Conservation (phyloP, 1,140 invertebrate genomes). For the Megalonaias nervosa region DNA sequence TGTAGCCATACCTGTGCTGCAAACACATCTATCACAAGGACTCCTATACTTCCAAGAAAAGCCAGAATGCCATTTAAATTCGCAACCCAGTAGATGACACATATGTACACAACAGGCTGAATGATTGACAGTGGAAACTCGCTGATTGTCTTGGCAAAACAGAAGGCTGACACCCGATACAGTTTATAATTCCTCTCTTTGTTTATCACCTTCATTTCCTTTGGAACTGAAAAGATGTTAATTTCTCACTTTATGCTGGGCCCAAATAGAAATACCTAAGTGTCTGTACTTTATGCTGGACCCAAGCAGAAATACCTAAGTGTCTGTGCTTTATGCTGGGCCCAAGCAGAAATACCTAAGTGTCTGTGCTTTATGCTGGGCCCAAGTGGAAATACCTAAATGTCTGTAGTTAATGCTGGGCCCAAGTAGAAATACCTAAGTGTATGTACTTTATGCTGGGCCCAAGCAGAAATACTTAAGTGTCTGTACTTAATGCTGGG, state of each 20-base stretch:
- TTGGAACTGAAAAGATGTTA: constrained; percentile 37
- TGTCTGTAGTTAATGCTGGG: too few species aligned
- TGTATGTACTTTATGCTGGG: too few species aligned
- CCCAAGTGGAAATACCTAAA: background rate
- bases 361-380: too few species aligned
- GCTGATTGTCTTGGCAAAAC: constrained; percentile 44
- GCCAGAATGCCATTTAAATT: constrained; percentile 41
- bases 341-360: background rate
- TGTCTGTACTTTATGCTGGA: too few species aligned
- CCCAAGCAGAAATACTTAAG: too few species aligned
- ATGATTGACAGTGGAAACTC: constrained; percentile 42
- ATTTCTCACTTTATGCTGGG: too few species aligned
- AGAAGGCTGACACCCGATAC: constrained; percentile 38
- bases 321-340: background rate
- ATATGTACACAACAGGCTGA: constrained; percentile 39
- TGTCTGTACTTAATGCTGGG: background rate
- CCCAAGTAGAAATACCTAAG: too few species aligned
- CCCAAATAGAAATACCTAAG: too few species aligned
- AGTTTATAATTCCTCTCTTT: constrained; percentile 34
- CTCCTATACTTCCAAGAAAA: constrained; percentile 35
- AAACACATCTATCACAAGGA: constrained; percentile 40
- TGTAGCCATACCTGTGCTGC: constrained; percentile 41
- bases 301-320: too few species aligned
- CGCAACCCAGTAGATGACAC: constrained; percentile 52
- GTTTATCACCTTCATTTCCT: constrained; percentile 42